These are phyloP conservation scores for Paraplagusia blochii DNA, from an alignment of 2,113 vertebrate genomes.

Conservation along the genomic window DNA sequence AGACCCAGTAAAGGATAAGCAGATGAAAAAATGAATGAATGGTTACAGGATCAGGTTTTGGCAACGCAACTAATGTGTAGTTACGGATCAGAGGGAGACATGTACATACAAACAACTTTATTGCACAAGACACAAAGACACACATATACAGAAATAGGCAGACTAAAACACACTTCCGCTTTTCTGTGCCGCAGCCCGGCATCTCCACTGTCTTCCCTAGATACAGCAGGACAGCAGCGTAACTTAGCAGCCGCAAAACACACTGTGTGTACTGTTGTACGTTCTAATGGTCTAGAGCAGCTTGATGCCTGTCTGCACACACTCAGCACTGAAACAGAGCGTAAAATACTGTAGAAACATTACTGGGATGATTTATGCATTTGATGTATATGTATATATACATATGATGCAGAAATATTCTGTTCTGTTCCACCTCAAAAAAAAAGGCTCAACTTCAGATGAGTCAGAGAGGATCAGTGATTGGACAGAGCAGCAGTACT, in stretches of 20 bases:
- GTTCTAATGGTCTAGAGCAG: conserved; percentile 50
- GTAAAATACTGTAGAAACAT: conserved; percentile 5
- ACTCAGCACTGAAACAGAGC: conserved; percentile 34
- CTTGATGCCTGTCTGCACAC: conserved; percentile 47
- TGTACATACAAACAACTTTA: conserved; percentile 30
- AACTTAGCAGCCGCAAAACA: conserved; percentile 63
- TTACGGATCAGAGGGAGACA: conserved; percentile 23
- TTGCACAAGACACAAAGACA: conserved; percentile 3
- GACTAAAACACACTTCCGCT: conserved; percentile 26
- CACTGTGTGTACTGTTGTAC: conserved; percentile 55
- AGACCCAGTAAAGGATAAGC: no score
- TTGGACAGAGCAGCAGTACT: conserved; percentile 13
- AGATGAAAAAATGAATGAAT: not conserved
- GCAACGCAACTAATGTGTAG: not conserved
- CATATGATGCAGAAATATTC: conserved; percentile 20
- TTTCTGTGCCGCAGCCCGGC: conserved; percentile 39
- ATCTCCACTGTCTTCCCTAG: conserved; percentile 53
- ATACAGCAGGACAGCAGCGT: conserved; percentile 65
- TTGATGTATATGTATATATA: conserved; percentile 15
- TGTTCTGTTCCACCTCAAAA: conserved; percentile 21
- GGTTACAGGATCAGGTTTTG: not conserved
- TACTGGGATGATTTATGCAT: no score
- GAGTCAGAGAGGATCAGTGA: conserved; percentile 30
- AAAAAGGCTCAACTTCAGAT: conserved; percentile 24
- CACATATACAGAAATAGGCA: conserved; percentile 10